phyloP scores from a whole-genome alignment of 2,113 vertebrate genomes.

The Pholis gunnellus region DNA sequence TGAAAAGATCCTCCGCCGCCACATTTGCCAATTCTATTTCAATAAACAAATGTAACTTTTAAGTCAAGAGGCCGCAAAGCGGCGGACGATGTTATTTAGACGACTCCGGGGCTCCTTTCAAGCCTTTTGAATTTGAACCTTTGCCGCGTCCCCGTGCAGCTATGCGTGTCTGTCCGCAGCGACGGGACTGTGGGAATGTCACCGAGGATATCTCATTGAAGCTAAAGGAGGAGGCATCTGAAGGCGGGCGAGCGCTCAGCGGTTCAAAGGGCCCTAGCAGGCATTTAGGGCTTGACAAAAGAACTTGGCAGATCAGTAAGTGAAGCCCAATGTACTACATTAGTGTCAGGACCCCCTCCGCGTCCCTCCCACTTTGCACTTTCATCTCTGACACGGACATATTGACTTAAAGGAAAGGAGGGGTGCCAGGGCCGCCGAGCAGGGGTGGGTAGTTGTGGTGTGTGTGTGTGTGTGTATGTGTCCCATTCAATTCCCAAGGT shows the following conservation, averaged over 20 bases:
- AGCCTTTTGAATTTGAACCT: conserved; percentile 65
- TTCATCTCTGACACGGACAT: conserved; percentile 88
- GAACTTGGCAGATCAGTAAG: conserved; percentile 87
- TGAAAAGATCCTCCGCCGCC: conserved; percentile 23
- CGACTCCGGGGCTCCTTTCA: conserved; percentile 39
- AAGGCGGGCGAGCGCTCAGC: conserved; percentile 72
- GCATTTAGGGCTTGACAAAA: conserved; percentile 85
- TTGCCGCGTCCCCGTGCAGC: conserved; percentile 45
- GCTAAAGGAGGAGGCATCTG: conserved; percentile 71
- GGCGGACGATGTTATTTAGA: conserved; percentile 47
- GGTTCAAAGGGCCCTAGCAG: conserved; percentile 85
- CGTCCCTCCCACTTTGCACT: conserved; percentile 83
- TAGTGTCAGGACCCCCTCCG: conserved; percentile 84
- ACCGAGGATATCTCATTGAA: conserved; percentile 73
- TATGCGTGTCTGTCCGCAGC: conserved; percentile 66
- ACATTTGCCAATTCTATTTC: conserved; percentile 21
- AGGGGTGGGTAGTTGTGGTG: conserved; percentile 51
- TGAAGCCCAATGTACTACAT: conserved; percentile 85
- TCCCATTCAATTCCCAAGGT: conserved; percentile 81
- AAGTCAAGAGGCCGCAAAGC: conserved; percentile 15
- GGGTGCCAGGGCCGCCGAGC: conserved; percentile 53
- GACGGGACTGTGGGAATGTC: conserved; percentile 76
- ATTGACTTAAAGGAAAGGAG: conserved; percentile 80
- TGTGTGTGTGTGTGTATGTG: conserved; percentile 61
- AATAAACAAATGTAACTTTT: conserved; percentile 26